A percentile compares a stretch with the other conserved stretches of the same genome.
These are phyloP conservation scores for Eulemur mongoz DNA, from an alignment of 2,797 vertebrate genomes.

Conservation along the genomic window DNA sequence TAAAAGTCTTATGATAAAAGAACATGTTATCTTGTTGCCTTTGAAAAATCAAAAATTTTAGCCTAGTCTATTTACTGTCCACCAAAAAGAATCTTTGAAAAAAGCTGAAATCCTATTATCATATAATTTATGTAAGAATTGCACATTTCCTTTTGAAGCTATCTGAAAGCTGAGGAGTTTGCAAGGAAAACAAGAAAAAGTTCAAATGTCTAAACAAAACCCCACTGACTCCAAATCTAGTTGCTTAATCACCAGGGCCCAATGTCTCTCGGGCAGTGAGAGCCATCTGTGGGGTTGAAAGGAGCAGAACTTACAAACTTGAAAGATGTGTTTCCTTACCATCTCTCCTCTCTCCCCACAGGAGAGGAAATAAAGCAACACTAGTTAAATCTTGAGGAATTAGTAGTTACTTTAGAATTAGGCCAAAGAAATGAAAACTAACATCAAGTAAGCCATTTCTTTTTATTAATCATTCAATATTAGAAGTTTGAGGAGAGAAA, in stretches of 20 bases:
- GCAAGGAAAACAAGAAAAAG: slow-evolving; percentile 31
- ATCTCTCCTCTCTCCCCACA: background rate
- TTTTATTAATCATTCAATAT: background rate
- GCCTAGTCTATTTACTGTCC: background rate
- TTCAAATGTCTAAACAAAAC: background rate
- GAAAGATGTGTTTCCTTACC: background rate
- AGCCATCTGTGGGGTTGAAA: background rate
- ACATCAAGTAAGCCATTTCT: background rate
- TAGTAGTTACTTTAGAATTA: slow-evolving; percentile 3
- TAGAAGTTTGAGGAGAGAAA: slow-evolving; percentile 13
- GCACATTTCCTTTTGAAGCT: slow-evolving; percentile 3
- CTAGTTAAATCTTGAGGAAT: slow-evolving; percentile 1
- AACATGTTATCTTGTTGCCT: slow-evolving; percentile 11
- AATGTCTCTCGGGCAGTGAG: background rate
- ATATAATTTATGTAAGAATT: slow-evolving; percentile 45
- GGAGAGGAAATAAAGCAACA: background rate
- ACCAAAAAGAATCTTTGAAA: background rate
- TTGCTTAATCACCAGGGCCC: background rate
- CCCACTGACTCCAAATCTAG: background rate
- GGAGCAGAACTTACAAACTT: background rate
- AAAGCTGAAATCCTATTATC: background rate
- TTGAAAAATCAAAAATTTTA: slow-evolving; percentile 44
- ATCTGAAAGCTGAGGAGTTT: background rate
- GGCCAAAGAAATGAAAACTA: slow-evolving; percentile 6
- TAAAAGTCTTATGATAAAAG: slow-evolving; percentile 16